These are phyloP conservation scores for Diadegma fenestrale DNA, from an alignment of 2,888 invertebrate genomes.

Conservation along the genomic window DNA sequence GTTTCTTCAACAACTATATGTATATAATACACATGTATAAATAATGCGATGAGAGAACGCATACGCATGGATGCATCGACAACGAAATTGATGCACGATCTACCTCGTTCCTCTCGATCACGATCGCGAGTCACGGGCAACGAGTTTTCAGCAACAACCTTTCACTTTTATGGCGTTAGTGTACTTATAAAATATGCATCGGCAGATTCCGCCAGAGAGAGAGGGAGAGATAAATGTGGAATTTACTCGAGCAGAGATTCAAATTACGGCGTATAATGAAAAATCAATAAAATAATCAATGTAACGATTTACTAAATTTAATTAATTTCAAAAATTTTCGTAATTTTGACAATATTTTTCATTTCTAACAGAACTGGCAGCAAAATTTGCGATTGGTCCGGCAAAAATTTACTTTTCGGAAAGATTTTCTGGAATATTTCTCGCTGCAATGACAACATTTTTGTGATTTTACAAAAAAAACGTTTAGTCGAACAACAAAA, in stretches of 20 bases:
- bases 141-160: constrained; percentile 67
- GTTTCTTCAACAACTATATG: constrained; percentile 7
- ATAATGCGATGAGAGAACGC: constrained; percentile 32
- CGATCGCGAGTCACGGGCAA: constrained; percentile 68
- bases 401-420: too few relatives aligned
- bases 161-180: constrained; percentile 62
- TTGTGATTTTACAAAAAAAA: too few relatives aligned
- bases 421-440: too few relatives aligned
- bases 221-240: constrained; percentile 24
- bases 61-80: constrained; percentile 60
- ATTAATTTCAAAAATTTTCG: too few relatives aligned
- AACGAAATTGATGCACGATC: constrained; percentile 65
- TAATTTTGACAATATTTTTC: too few relatives aligned
- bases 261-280: neutral
- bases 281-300: neutral
- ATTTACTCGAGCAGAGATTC: neutral
- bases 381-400: too few relatives aligned
- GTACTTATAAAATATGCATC: constrained; percentile 39
- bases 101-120: constrained; percentile 54
- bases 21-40: constrained; percentile 29
- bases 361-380: too few relatives aligned
- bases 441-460: too few relatives aligned
- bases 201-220: constrained; percentile 42
- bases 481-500: too few relatives aligned
- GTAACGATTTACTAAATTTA: too few relatives aligned